phyloP scores from a whole-genome alignment of 1,140 invertebrate genomes.

The Drosophila nigrodunni region DNA sequence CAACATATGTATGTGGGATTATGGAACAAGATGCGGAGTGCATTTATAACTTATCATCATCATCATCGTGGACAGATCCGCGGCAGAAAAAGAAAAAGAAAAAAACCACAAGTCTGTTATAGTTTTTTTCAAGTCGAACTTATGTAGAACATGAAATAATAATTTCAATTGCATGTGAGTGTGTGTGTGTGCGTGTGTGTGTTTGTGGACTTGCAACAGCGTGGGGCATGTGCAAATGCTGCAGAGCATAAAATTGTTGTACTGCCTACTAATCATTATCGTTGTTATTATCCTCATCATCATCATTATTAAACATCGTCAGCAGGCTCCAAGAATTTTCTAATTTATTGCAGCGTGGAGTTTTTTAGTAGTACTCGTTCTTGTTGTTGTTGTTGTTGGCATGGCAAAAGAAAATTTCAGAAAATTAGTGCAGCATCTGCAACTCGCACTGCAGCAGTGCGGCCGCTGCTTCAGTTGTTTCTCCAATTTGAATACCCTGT shows the following conservation, averaged over 20 bases:
- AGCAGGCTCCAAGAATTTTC: slow-evolving; percentile 39
- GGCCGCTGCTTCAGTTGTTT: slow-evolving; percentile 8
- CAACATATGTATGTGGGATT: slow-evolving; percentile 16
- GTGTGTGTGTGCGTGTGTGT: not conserved
- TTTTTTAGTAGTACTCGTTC: not conserved
- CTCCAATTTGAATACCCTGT: slow-evolving; percentile 22
- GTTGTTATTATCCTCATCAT: slow-evolving; percentile 1
- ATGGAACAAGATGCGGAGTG: not conserved
- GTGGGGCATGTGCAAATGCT: slow-evolving; percentile 45
- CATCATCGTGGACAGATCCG: slow-evolving; percentile 29
- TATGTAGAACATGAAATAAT: slow-evolving; percentile 63
- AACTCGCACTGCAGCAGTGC: not conserved
- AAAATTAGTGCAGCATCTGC: slow-evolving; percentile 43
- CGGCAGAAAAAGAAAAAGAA: slow-evolving; percentile 8
- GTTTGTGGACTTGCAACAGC: slow-evolving; percentile 16
- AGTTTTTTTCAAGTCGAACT: slow-evolving; percentile 13
- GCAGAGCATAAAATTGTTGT: slow-evolving; percentile 47
- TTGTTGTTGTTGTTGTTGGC: slow-evolving; percentile 23
- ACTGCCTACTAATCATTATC: slow-evolving; percentile 33
- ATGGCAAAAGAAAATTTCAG: slow-evolving; percentile 42
- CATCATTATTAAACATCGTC: slow-evolving; percentile 12
- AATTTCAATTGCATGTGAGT: slow-evolving; percentile 37
- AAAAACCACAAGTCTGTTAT: not conserved
- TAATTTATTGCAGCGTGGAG: slow-evolving; percentile 33
- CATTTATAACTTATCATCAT: slow-evolving; percentile 18